Conservation (phyloP, 2,113 vertebrate species). For the Aphyosemion australe region DNA sequence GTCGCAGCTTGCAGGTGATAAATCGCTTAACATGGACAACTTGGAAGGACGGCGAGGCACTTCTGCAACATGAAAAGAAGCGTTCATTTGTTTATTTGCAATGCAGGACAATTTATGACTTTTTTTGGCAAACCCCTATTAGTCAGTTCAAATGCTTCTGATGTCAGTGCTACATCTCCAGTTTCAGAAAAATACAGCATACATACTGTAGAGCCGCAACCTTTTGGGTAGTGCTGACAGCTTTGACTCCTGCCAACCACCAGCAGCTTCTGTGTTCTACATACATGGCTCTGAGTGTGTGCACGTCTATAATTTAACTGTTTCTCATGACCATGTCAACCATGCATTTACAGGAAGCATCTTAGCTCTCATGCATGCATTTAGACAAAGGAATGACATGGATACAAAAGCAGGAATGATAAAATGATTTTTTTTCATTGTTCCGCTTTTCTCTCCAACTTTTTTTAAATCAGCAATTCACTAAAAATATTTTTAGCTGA, state of each 20-base stretch:
- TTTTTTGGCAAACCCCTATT: constrained; percentile 1
- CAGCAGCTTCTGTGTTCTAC: constrained; percentile 1
- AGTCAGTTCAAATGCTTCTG: constrained; percentile 7
- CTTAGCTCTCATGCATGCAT: background rate
- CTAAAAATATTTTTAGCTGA: constrained; percentile 3
- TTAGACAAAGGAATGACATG: background rate
- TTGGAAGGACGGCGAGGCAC: background rate
- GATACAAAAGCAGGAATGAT: constrained; percentile 14
- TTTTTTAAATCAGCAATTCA: background rate
- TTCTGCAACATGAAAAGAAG: constrained; percentile 1
- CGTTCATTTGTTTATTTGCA: background rate
- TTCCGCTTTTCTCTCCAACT: constrained; percentile 2
- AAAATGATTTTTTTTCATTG: background rate
- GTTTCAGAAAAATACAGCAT: constrained; percentile 53
- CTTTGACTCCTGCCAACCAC: constrained; percentile 15
- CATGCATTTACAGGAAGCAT: background rate
- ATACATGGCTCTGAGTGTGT: constrained; percentile 6
- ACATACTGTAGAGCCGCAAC: constrained; percentile 19
- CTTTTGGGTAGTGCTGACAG: constrained; percentile 35
- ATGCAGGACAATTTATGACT: constrained; percentile 2
- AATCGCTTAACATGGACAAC: constrained; percentile 3
- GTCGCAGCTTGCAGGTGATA: constrained; percentile 26
- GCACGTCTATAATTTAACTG: background rate
- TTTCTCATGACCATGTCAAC: constrained; percentile 1
- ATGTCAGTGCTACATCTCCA: constrained; percentile 47